Base-by-base conservation (phyloP, 2,113 vertebrate genomes). In the Stigmatopora argus region DNA sequence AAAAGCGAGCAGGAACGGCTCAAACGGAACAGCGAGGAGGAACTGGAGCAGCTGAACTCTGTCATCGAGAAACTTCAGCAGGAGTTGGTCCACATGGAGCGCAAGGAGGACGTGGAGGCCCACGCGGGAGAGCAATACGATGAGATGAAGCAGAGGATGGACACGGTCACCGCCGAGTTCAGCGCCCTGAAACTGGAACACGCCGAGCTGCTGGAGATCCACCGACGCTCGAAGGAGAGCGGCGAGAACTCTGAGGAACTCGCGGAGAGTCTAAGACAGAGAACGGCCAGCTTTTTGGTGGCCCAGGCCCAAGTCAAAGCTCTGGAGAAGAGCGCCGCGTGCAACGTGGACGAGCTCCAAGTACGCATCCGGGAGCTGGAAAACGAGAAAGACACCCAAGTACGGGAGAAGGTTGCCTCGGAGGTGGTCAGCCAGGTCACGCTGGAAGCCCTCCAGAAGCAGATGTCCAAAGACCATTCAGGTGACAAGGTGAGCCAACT, bases 31-130 rank as follows among this genome's bases (percentile, higher is more conserved):
- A 91, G 82, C 0, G 80, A 95, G 66, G 94, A 96, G 49, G 96
- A 99, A 83, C 67, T 94, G 0, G 94, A 98, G 21, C 94, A 98
- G 64, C 80, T 98, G 57, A 92, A 94, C 80, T 93, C 93, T 35
- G 94, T 99, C 19, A 97, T 98, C 65, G 96, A 97, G 47, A 95
- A 92, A 70, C 92, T 98, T 64, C 96, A 99, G 73, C 92, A 95
- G 74, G 95, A 98, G 64, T 86, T 99, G 64, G 77, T 90, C 63
- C 89, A 86, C 74, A 96, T 94, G 26, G 93, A 92, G 69, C 91
- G 88, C 67, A 93, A 93, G 44, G 84, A 84, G n/a, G 83, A 92
- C 11, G 85, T 91, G 35, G 93, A 91, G 62, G 17, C 85, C 61
- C 83, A 88, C 71, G 79, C 75, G 17, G 89, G 65, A 0, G 87